Evolutionary conservation across 2,888 invertebrate species (phyloP), one percentile per base, ranked within the genome.

Genomic region (Diadegma fenestrale): DNA sequence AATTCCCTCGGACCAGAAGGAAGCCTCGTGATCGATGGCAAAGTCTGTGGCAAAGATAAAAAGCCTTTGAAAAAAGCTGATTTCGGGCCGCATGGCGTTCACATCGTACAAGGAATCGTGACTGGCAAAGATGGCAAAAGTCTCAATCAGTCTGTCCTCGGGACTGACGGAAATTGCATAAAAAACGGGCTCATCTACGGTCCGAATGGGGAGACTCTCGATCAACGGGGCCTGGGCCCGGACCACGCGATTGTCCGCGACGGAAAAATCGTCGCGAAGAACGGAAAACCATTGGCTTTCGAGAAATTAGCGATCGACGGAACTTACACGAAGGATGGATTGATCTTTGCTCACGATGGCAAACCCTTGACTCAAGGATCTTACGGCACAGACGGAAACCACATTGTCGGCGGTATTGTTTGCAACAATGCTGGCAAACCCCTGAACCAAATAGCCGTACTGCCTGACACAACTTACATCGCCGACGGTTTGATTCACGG

Each of bases 351-450:
- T 3, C 88, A 89, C 14, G 90, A 89, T 76, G 90, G 90, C 2
- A 93, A 91, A 82, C 94, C 93, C 7, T 63, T 94, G 41, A 93
- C 92, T 3, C 91, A 92, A 76, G 93, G 93, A 4, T 91, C 91
- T 0, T 91, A 91, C 45, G 91, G 91, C n/a, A 90, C 90, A 7
- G 92, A 92, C 41, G 92, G 91, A 4, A 91, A 91, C 82, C 92
- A 92, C 84, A 91, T 93, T n/a, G 92, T 93, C 2, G 92, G 90
- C 8, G 93, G 93, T 54, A 77, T 92, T 3, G 92, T 93, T n/a
- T 93, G 91, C 82, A 91, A 90, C 58, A 89, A 90, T 41, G 92
- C 91, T 51, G 93, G 94, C 14, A 93, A 92, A 78, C 91, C 93
- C 2, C 79, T 91, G 41, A 92, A 88, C 61, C 92, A 92, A 78